Evolutionary conservation across 2,113 vertebrate species (phyloP), one percentile per base, ranked within the genome.

Genomic region (Rhinogobius similis): DNA sequence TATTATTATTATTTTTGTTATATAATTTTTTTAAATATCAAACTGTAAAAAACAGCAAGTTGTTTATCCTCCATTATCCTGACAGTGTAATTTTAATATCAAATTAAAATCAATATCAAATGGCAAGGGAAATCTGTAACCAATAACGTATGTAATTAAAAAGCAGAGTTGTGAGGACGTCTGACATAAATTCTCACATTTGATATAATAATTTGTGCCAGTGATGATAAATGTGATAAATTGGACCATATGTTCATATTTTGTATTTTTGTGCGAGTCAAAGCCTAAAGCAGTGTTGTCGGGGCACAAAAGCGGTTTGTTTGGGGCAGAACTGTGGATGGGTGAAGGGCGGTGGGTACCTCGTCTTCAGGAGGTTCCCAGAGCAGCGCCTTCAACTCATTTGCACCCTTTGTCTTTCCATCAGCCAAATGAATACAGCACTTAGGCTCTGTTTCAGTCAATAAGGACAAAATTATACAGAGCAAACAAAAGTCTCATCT

Each of bases 341-440:
- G 85, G 84, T 83, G 82, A 84, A 79, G 86, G 88, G 80, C 86
- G 88, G 82, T 88, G 87, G 88, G 88, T 72, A 91, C 76, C 63
- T 72, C 82, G 75, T 5, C 21, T 48, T 58, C 67, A 58, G 9
- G 76, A 83, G 88, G 88, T 90, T 91, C 89, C 88, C 86, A 91
- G 72, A 75, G 73, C 74, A 58, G 71, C 70, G 67, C 53, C 81
- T 80, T 78, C 68, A 76, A 72, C 81, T 53, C 72, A 68, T 77
- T 39, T 68, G 63, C 46, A 0, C 63, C 55, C 52, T 73, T 69
- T 64, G 74, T 72, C 81, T 69, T 62, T 67, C 81, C 70, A 75
- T 44, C 53, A 21, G 53, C 13, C 11, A 8, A 14, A 73, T 20
- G 1, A 68, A 70, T n/a, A 20, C 24, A 72, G 58, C 64, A 44